A percentile compares a stretch with the other conserved stretches of the same genome.
These are phyloP conservation scores for Electrona antarctica DNA, from an alignment of 2,113 vertebrate genomes.

Conservation along the genomic window DNA sequence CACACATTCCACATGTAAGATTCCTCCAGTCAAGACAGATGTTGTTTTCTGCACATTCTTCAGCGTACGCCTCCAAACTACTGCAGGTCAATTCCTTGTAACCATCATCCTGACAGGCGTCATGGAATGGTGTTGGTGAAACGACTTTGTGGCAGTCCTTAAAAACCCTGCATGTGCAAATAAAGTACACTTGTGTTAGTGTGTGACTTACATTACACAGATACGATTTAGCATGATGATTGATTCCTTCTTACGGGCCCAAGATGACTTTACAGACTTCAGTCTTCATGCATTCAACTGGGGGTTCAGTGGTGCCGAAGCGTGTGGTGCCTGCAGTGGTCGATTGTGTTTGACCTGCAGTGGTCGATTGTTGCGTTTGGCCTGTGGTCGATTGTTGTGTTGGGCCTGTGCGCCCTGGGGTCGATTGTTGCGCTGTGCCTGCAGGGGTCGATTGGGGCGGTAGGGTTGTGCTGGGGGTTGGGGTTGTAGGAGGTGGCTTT, in stretches of 20 bases:
- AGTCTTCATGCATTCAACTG: constrained; percentile 12
- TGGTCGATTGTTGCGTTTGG: too few relatives aligned
- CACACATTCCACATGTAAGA: constrained; percentile 75
- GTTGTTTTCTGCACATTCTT: constrained; percentile 72
- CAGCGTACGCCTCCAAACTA: constrained; percentile 83
- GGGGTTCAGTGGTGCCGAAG: too few relatives aligned
- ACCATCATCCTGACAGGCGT: constrained; percentile 77
- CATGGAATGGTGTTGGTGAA: constrained; percentile 67
- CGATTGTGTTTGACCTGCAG: too few relatives aligned
- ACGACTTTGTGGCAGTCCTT: constrained; percentile 75
- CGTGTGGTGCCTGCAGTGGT: too few relatives aligned
- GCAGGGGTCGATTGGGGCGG: too few relatives aligned
- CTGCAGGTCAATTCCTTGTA: constrained; percentile 51
- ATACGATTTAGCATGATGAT: background rate
- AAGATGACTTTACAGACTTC: constrained; percentile 80
- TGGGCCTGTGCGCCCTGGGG: too few relatives aligned
- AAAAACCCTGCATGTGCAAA: constrained; percentile 79
- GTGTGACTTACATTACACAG: background rate
- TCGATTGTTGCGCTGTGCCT: too few relatives aligned
- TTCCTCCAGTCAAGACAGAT: constrained; percentile 87
- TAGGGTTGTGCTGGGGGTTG: background rate
- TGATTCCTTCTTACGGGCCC: constrained; percentile 80
- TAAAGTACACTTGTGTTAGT: constrained; percentile 23
- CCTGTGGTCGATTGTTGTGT: too few relatives aligned
- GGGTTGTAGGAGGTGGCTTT: rapidly evolving